Evolutionary conservation across 2,888 invertebrate species (phyloP), one percentile per base, ranked within the genome.

Genomic region (Mantis religiosa): DNA sequence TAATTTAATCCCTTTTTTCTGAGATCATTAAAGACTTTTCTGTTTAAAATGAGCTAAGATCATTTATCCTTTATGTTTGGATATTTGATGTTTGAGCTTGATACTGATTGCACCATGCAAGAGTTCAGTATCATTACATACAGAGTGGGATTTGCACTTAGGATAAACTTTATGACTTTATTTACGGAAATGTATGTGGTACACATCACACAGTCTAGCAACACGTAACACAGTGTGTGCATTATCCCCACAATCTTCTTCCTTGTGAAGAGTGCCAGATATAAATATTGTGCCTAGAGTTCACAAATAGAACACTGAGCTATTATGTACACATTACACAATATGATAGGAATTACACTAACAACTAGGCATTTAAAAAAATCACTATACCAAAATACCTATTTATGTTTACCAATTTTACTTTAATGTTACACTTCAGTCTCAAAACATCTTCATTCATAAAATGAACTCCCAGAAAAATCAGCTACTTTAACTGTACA

Each of bases 311-410:
- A 71, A 71, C 54, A 71, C 20, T 71, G 20, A 71, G 54, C 25
- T 71, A 71, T 71, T 71, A 71, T 71, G 1, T 71, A 71, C 54
- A 71, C 54, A 71, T 71, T 71, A 71, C 54, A 71, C 54, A 71
- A 3, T 25, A 41, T 12, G 41, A 71, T 71, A 71, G 54, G 54
- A 71, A 71, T 71, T 71, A 71, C 54, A 71, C 54, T 71, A 25
- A 71, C 25, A 71, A 71, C 54, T 71, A 71, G 54, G 20, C 8
- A 54, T 41, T 85, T 85, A 85, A 85, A 84, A 84, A 85, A 85
- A 85, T 85, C 85, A 85, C 85, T 47, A 85, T 85, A 85, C 85
- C 85, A 85, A 85, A 85, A 85, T 85, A 85, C 85, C 28, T 85
- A 54, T 54, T 41, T 85, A 20, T 6, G 25, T 71, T 71, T 71